Percentiles rank a stretch among this genome's conserved stretches.
phyloP scores from a whole-genome alignment of 2,797 vertebrate genomes.

The Phoebastria nigripes region DNA sequence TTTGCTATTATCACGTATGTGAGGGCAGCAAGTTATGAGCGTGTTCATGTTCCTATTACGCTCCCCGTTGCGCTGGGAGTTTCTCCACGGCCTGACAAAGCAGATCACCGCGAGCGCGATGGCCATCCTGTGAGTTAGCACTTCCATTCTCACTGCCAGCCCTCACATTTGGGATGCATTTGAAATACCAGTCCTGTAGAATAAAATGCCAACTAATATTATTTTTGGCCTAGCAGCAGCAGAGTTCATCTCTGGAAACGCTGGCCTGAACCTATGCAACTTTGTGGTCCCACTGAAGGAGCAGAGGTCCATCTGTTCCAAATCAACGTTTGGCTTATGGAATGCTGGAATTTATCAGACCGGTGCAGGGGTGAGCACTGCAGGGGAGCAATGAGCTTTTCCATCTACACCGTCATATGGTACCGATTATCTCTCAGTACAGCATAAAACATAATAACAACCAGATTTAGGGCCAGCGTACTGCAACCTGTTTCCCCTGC shows the following conservation, averaged over 20 bases:
- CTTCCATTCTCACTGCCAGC: not conserved
- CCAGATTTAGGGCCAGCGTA: slow-evolving; percentile 38
- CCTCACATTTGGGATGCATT: not conserved
- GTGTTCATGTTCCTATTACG: rapidly evolving
- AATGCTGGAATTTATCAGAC: slow-evolving; percentile 70
- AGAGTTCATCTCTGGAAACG: slow-evolving; percentile 7
- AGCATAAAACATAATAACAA: slow-evolving; percentile 57
- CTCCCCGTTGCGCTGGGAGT: not conserved
- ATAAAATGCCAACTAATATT: not conserved
- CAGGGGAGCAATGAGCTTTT: slow-evolving; percentile 66
- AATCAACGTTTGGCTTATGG: slow-evolving; percentile 69
- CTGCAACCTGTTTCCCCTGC: slow-evolving; percentile 48
- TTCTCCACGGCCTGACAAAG: rapidly evolving
- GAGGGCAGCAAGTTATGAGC: not conserved
- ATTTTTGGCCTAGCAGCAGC: not conserved
- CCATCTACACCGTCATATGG: slow-evolving; percentile 65
- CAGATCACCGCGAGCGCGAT: rapidly evolving
- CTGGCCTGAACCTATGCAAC: not conserved
- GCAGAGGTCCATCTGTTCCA: slow-evolving; percentile 71
- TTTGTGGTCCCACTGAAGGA: slow-evolving; percentile 35
- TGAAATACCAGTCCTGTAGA: not conserved
- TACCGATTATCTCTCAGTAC: slow-evolving; percentile 65
- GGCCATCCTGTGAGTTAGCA: not conserved
- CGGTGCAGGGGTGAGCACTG: slow-evolving; percentile 64
- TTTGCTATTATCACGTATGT: rapidly evolving